A percentile compares a stretch with the other conserved stretches of the same genome.
phyloP scores from a whole-genome alignment of 2,888 invertebrate genomes.

The Syritta pipiens region DNA sequence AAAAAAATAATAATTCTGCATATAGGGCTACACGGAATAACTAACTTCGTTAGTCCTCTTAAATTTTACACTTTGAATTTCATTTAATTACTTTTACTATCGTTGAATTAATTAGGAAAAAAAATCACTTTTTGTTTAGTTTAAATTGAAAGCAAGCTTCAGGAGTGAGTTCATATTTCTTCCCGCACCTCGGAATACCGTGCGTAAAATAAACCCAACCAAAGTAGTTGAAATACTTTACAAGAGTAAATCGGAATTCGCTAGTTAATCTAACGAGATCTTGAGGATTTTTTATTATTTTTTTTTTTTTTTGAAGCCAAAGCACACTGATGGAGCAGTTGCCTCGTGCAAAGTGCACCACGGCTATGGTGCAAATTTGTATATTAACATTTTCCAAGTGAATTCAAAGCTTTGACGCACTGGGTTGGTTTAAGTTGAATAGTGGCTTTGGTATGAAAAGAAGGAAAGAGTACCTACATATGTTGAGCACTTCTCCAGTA shows the following conservation, averaged over 20 bases:
- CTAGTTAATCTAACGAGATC: conserved; percentile 41
- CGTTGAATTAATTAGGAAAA: too few relatives aligned
- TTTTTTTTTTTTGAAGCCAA: conserved; percentile 7
- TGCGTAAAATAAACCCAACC: too few relatives aligned
- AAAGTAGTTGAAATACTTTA: conserved; percentile 35
- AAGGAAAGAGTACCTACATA: conserved; percentile 22
- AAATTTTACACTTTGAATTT: neutral
- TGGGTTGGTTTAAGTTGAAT: conserved; percentile 27
- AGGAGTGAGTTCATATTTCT: too few relatives aligned
- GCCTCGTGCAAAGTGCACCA: conserved; percentile 46
- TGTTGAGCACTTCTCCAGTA: conserved; percentile 21
- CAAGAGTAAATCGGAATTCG: conserved; percentile 49
- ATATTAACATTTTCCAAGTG: conserved; percentile 30
- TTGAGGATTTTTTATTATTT: too few relatives aligned
- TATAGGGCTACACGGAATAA: neutral
- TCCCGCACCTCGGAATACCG: too few relatives aligned
- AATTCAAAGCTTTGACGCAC: conserved; percentile 44
- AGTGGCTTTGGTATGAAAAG: conserved; percentile 18
- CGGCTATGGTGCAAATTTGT: conserved; percentile 45
- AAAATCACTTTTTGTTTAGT: too few relatives aligned
- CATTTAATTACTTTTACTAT: conserved; percentile 14
- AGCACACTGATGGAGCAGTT: conserved; percentile 36
- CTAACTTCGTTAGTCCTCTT: neutral
- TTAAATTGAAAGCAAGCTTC: too few relatives aligned
- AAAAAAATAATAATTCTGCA: conserved; percentile 22